These are phyloP conservation scores for Pedicia rivosa DNA, from an alignment of 2,888 invertebrate genomes.

Conservation along the genomic window DNA sequence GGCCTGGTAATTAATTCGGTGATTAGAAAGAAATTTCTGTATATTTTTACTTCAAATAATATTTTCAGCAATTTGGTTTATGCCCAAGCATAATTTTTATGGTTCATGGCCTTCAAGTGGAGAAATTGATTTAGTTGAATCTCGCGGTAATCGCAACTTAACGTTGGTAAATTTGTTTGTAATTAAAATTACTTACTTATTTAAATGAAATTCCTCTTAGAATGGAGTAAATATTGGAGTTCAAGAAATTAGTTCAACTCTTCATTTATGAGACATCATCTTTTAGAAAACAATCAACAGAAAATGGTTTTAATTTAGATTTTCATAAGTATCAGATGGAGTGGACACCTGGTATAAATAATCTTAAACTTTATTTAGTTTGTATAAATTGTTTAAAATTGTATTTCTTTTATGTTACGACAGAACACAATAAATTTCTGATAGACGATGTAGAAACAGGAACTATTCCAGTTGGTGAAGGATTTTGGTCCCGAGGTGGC, in stretches of 20 bases:
- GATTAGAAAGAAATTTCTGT: too few species aligned
- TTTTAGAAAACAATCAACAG: neutral
- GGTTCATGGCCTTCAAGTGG: constrained; percentile 56
- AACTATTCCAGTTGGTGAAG: constrained; percentile 30
- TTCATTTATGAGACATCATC: constrained; percentile 40
- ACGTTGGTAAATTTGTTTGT: too few species aligned
- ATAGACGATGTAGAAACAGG: constrained; percentile 38
- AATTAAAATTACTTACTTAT: too few species aligned
- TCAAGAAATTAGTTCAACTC: constrained; percentile 40
- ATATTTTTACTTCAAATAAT: too few species aligned
- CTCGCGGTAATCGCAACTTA: constrained; percentile 43
- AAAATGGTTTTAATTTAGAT: constrained; percentile 33
- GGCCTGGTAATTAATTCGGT: too few species aligned
- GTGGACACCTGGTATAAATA: constrained; percentile 41
- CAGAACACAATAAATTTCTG: constrained; percentile 16
- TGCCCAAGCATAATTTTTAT: constrained; percentile 45
- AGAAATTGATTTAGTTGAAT: constrained; percentile 53
- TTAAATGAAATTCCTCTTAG: too few species aligned
- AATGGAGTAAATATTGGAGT: constrained; percentile 40
- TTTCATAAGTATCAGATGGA: constrained; percentile 50
- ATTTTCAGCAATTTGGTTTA: constrained; percentile 58
- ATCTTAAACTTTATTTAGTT: neutral
- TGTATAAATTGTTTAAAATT: too few species aligned
- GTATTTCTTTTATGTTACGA: too few species aligned
- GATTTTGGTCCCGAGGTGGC: constrained; percentile 49